A percentile compares a stretch with the other conserved stretches of the same genome.
Conservation (phyloP, 2,888 invertebrate genomes). For the Eucera pruinosa region DNA sequence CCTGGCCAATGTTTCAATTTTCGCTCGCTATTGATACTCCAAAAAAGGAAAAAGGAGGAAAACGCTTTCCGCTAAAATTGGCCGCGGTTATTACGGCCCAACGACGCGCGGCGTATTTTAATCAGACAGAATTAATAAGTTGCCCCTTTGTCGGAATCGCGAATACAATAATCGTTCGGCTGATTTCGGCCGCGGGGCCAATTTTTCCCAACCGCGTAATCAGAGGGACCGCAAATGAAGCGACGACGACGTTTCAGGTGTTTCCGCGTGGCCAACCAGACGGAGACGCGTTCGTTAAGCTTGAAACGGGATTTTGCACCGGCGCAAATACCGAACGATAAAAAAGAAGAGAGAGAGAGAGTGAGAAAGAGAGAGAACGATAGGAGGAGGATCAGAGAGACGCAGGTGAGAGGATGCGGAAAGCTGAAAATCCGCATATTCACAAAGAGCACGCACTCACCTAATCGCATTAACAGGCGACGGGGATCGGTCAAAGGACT, state of each 20-base stretch:
- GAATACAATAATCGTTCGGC: conserved; percentile 14
- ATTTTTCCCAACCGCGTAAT: conserved; percentile 31
- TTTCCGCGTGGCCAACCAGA: conserved; percentile 20
- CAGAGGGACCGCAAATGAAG: conserved; percentile 28
- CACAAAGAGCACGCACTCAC: conserved; percentile 69
- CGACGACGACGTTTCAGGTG: conserved; percentile 30
- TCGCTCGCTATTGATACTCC: neutral
- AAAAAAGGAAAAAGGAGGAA: too few species aligned
- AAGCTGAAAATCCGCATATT: conserved; percentile 67
- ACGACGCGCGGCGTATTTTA: neutral
- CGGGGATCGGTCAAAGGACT: conserved; percentile 67
- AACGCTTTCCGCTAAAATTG: neutral
- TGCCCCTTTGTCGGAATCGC: too few species aligned
- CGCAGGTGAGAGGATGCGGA: conserved; percentile 39
- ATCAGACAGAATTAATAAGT: conserved; percentile 14
- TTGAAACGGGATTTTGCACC: neutral
- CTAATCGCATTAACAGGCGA: conserved; percentile 76
- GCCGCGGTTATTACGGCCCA: neutral
- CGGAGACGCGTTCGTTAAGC: conserved; percentile 31
- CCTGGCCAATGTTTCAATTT: too few species aligned
- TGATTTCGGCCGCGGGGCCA: neutral
- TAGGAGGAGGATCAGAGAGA: neutral
- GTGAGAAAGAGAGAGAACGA: neutral
- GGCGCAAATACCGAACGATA: neutral
- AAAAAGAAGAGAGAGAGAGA: conserved; percentile 6